A percentile compares a stretch with the other conserved stretches of the same genome.
Evolutionary conservation across 2,888 invertebrate species (phyloP).

Genomic region (Teleiodes luculella): DNA sequence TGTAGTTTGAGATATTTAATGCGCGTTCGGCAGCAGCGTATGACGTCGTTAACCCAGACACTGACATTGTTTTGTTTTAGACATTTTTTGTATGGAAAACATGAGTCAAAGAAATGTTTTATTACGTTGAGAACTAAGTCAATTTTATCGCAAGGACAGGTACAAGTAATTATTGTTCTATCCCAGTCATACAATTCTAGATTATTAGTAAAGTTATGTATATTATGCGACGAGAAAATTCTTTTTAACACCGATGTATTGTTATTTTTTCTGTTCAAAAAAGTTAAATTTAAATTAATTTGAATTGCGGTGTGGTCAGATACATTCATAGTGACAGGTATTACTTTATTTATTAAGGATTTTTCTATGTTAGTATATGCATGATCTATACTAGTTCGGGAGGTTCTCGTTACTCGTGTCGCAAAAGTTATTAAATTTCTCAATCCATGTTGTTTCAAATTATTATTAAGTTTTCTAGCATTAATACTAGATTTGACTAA

Average conservation of each 20-base stretch:
- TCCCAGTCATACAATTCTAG: background rate
- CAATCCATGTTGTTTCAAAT: background rate
- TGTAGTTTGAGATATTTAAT: background rate
- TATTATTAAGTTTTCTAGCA: background rate
- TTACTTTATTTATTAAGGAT: background rate
- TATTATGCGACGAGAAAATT: background rate
- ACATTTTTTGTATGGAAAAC: slow-evolving; percentile 1
- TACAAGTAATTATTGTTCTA: background rate
- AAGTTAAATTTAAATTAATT: background rate
- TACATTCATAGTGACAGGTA: background rate
- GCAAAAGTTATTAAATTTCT: background rate
- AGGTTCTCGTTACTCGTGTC: background rate
- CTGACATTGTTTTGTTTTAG: background rate
- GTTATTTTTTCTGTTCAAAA: background rate
- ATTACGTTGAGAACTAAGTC: background rate
- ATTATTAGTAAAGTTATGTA: background rate
- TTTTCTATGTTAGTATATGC: background rate
- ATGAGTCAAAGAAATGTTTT: background rate
- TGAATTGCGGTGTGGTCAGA: background rate
- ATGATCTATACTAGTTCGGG: background rate
- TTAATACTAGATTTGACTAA: background rate
- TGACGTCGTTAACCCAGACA: background rate
- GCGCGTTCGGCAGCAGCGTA: background rate
- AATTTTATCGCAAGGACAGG: background rate
- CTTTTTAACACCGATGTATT: background rate